Percentiles rank a stretch among this genome's conserved stretches.
These are phyloP conservation scores for Pelobates fuscus DNA, from an alignment of 2,113 vertebrate genomes.

Conservation along the genomic window DNA sequence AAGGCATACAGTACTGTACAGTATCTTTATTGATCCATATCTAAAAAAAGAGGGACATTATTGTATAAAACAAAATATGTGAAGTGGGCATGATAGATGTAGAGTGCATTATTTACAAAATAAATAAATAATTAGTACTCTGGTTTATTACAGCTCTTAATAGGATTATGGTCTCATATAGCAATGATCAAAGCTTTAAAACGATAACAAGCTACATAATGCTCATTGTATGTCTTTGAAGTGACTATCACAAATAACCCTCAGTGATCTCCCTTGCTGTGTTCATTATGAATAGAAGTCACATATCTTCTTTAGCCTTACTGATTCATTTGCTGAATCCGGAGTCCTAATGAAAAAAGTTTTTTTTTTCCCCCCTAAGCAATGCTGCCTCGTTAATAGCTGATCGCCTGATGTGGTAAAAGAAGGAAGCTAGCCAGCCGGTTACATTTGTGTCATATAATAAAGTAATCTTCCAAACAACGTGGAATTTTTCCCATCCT, in stretches of 20 bases:
- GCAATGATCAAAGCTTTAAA: constrained; percentile 44
- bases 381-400: constrained; percentile 43
- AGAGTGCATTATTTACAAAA: constrained; percentile 18
- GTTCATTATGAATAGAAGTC: constrained; percentile 50
- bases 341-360: constrained; percentile 44
- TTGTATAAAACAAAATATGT: too few species aligned
- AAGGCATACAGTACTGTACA: too few species aligned
- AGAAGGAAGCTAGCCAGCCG: constrained; percentile 34
- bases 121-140: constrained; percentile 36
- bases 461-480: constrained; percentile 43
- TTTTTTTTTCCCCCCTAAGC: constrained; percentile 37
- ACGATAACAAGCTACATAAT: constrained; percentile 44
- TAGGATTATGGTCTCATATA: constrained; percentile 40
- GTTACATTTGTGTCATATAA: constrained; percentile 43
- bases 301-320: constrained; percentile 42
- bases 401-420: constrained; percentile 39
- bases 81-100: constrained; percentile 9
- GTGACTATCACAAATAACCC: constrained; percentile 48
- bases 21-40: too few species aligned
- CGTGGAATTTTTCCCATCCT: constrained; percentile 26
- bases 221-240: constrained; percentile 43
- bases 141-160: constrained; percentile 40
- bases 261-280: constrained; percentile 39
- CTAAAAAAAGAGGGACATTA: too few species aligned
- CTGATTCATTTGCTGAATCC: constrained; percentile 50